Percentiles rank a stretch among this genome's conserved stretches.
Evolutionary conservation across 2,113 vertebrate species (phyloP).

Genomic region (Thymallus thymallus): DNA sequence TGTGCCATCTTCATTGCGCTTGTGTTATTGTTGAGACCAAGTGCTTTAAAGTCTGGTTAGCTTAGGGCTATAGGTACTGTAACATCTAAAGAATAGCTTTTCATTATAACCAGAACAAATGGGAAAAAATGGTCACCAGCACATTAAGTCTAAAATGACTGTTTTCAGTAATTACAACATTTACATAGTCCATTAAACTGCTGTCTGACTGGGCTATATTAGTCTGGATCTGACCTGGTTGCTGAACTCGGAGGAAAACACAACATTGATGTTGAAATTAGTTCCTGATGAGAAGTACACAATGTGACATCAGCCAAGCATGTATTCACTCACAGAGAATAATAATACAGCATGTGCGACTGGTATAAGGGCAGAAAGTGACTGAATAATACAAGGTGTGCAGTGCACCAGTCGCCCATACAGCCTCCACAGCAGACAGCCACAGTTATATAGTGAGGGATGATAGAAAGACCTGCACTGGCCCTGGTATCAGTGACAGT

Average conservation of each 20-base stretch:
- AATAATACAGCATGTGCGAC: too few relatives aligned
- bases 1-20: neutral
- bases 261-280: slow-evolving; percentile 39
- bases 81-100: neutral
- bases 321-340: neutral
- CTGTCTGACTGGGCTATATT: neutral
- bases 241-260: neutral
- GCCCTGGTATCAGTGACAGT: slow-evolving; percentile 56
- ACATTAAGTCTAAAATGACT: neutral
- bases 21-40: neutral
- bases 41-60: neutral
- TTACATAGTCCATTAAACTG: neutral
- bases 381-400: too few relatives aligned
- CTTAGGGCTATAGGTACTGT: neutral
- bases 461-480: slow-evolving; percentile 16
- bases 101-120: neutral
- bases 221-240: slow-evolving; percentile 33
- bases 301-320: neutral
- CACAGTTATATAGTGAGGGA: neutral
- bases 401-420: too few relatives aligned
- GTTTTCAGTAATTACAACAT: neutral
- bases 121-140: neutral
- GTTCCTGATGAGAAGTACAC: slow-evolving; percentile 22
- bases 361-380: too few relatives aligned
- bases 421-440: neutral